Conservation (phyloP, 2,888 invertebrate genomes). For the Cantharis flavilabris region DNA sequence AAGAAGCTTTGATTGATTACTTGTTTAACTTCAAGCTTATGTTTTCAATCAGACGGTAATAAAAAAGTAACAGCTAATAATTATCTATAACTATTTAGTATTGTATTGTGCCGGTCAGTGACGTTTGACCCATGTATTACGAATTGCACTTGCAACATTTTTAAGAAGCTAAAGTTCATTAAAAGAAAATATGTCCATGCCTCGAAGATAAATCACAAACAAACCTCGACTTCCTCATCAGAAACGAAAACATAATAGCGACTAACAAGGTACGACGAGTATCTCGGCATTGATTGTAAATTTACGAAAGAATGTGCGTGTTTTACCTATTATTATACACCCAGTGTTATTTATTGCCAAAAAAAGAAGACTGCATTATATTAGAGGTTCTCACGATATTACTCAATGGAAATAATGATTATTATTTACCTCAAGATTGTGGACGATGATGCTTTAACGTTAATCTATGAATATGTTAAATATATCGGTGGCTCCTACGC, state of each 20-base stretch:
- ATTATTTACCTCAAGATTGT: background rate
- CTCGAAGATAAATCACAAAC: conserved; percentile 3
- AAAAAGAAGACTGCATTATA: background rate
- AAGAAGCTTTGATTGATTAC: background rate
- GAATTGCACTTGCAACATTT: conserved; percentile 13
- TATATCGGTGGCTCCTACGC: conserved; percentile 14
- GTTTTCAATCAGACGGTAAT: background rate
- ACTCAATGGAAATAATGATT: background rate
- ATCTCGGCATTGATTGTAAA: background rate
- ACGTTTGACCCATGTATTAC: conserved; percentile 23
- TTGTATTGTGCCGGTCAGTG: conserved; percentile 23
- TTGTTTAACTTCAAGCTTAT: background rate
- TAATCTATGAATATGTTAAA: conserved; percentile 7
- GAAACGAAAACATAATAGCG: conserved; percentile 8
- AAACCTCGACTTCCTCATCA: conserved; percentile 10
- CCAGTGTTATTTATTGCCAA: background rate
- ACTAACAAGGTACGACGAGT: background rate
- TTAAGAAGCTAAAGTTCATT: conserved; percentile 13
- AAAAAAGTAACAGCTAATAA: background rate
- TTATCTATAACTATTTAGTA: background rate
- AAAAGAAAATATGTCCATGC: background rate
- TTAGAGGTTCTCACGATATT: conserved; percentile 7
- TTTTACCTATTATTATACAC: background rate
- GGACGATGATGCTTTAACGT: background rate
- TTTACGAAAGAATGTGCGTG: background rate